Base-by-base conservation (phyloP, 2,888 invertebrate genomes). In the Agrilus cyanescens region DNA sequence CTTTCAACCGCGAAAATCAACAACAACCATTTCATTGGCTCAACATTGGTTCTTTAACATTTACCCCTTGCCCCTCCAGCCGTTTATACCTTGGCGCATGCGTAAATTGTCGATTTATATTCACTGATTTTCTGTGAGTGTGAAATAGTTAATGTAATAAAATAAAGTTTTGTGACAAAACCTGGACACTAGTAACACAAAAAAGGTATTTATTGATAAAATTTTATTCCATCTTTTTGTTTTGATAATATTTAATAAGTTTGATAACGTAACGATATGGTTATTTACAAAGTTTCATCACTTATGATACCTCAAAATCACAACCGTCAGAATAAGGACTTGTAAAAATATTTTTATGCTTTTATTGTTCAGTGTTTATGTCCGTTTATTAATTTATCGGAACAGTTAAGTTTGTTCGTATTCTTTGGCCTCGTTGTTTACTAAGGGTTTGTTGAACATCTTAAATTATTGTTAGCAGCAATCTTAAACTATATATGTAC, bases 61-160 rank as follows among this genome's bases (percentile, higher is more conserved):
- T 20, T 20, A 20, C 49, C 45, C 47, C 43, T 41, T 40, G 8
- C 46, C 46, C 46, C 50, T 46, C 51, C 38, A 33, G 34, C 33
- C 43, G 38, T 37, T 43, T 38, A 45, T 39, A 40, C 15, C 43
- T 32, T 42, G 45, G 50, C 54, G 57, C 58, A 53, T 53, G 60
- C 56, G 53, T 51, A 47, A 46, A 45, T 49, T 53, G 20, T 44
- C 49, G 49, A 55, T 54, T 55, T 54, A 54, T 56, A 58, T 58
- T 53, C 55, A 52, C 53, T 43, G 46, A 50, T 50, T 52, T 49
- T 49, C 46, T 38, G 45, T 48, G 45, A 48, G 50, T 49, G 48
- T 51, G 49, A 48, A 58, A 52, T 55, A 54, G 43, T 53, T 57
- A 57, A 53, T 56, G 53, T 58, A 57, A 53, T 44, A 54, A 58